Evolutionary conservation across 2,113 vertebrate species (phyloP), one percentile per base, ranked within the genome.

Genomic region (Nycticorax nycticorax): DNA sequence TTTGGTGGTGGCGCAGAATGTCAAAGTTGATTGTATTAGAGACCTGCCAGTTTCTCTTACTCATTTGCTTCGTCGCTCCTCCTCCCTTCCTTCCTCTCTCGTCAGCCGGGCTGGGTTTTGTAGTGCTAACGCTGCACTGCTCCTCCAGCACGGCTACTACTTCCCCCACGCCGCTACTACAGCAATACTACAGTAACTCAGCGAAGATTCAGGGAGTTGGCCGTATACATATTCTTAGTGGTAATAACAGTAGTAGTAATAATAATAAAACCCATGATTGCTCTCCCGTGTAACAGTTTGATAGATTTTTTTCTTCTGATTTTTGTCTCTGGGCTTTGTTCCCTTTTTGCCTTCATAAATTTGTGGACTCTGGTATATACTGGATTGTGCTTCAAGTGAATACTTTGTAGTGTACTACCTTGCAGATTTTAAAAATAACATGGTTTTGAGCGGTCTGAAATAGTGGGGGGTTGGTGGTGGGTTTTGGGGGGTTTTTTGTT

Each of bases 11-110:
- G 62, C 45, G 63, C 84, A 89, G 84, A 92, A 95, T 74, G 88
- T 88, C 66, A 96, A 17, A 88, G 93, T 71, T 63, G 80, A 79
- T 91, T 81, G 71, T 94, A 69, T 85, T 91, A 91, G 62, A 81
- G 86, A 92, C 62, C 75, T 95, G 96, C 80, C 86, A 89, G 89
- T 94, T 97, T 95, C 88, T 92, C 66, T 93, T 85, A 89, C 86
- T 96, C 76, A 64, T 75, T 60, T 53, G 84, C 80, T 82, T 71
- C 7, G 4, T 92, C 0, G 69, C 75, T 94, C 92, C 94, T 95
- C 95, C 94, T 93, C 96, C 94, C 91, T 97, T 97, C 95, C 96
- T 97, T 97, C 96, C 95, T 97, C 86, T 64, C 73, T 63, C 6
- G 17, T 24, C 91, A 85, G 95, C 84, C 3, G 7, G 89, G 89